Percentiles rank a stretch among this genome's conserved stretches.
Evolutionary conservation across 2,888 invertebrate species (phyloP).

Genomic region (Conops quadrifasciatus): DNA sequence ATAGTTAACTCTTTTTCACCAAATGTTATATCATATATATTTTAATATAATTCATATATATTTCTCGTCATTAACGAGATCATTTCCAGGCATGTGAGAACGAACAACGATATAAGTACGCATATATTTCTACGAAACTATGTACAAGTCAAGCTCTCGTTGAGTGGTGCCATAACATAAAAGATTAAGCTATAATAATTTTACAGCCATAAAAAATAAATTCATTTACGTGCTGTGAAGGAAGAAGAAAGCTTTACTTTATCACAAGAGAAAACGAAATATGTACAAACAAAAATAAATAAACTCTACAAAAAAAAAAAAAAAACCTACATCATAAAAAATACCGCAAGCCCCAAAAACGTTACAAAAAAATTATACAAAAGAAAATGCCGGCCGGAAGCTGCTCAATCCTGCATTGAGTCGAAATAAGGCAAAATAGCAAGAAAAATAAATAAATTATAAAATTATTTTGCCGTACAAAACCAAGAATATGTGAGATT

Average conservation of each 20-base stretch:
- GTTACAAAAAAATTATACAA: slow-evolving; percentile 6
- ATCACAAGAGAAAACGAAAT: slow-evolving; percentile 14
- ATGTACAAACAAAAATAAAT: neutral
- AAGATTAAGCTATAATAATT: slow-evolving; percentile 53
- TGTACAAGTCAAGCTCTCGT: too few relatives aligned
- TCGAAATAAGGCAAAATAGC: slow-evolving; percentile 30
- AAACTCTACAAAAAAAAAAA: neutral
- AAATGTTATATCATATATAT: too few relatives aligned
- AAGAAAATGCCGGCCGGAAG: slow-evolving; percentile 12
- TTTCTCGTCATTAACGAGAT: too few relatives aligned
- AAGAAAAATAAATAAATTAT: slow-evolving; percentile 61
- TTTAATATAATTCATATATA: too few relatives aligned
- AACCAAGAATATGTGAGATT: slow-evolving; percentile 59
- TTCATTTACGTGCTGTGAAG: slow-evolving; percentile 49
- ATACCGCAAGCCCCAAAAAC: neutral
- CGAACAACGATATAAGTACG: too few relatives aligned
- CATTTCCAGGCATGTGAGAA: too few relatives aligned
- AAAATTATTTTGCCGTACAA: slow-evolving; percentile 62
- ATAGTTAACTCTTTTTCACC: too few relatives aligned
- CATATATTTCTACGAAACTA: too few relatives aligned
- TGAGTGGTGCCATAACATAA: too few relatives aligned
- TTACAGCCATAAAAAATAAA: slow-evolving; percentile 55
- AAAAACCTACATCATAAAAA: neutral
- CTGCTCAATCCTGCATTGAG: neutral
- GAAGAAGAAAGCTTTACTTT: neutral